Evolutionary conservation across 2,797 vertebrate genomes (phyloP).

Genomic region (Sarcoramphus papa): DNA sequence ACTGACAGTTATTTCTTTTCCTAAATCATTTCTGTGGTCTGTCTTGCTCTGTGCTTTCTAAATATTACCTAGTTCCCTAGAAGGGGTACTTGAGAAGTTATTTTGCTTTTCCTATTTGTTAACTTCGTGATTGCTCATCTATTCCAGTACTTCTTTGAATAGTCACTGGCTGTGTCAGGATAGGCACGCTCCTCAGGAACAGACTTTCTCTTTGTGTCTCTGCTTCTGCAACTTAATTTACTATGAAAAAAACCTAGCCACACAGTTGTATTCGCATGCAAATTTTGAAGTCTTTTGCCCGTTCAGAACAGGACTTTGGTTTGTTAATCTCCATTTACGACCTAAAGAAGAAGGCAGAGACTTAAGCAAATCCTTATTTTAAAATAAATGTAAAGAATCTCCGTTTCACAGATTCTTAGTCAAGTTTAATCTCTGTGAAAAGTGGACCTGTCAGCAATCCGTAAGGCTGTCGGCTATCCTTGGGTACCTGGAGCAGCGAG

Average conservation of each 20-base stretch:
- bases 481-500: neutral
- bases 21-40: neutral
- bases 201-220: neutral
- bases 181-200: neutral
- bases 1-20: neutral
- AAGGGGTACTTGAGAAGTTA: neutral
- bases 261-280: too few relatives aligned
- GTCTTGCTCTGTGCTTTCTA: neutral
- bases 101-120: neutral
- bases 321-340: neutral
- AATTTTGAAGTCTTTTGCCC: neutral
- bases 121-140: neutral
- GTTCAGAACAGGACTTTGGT: neutral
- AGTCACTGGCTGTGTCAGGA: neutral
- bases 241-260: neutral
- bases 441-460: neutral
- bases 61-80: neutral
- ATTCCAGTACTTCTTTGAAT: neutral
- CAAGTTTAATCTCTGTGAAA: neutral
- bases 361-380: neutral
- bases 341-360: neutral
- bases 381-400: neutral
- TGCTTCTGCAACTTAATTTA: neutral
- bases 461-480: neutral
- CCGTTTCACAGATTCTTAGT: neutral